Percentiles rank a stretch among this genome's conserved stretches.
Conservation (phyloP, 2,797 vertebrate species). For the Petrocephalus sullivani region DNA sequence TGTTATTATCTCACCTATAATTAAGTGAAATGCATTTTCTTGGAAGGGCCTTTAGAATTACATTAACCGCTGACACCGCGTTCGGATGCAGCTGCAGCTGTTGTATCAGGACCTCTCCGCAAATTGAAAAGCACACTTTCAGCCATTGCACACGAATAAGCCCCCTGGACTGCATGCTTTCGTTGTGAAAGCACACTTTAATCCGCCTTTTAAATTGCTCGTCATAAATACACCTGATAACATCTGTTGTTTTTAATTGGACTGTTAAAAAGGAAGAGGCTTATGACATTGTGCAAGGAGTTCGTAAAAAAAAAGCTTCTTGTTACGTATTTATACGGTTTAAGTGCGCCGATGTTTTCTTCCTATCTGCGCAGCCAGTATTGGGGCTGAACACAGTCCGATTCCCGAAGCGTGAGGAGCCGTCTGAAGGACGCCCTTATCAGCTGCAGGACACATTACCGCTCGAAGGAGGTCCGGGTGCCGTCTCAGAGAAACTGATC, state of each 20-base stretch:
- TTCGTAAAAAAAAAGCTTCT: slow-evolving; percentile 10
- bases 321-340: neutral
- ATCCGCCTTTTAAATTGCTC: neutral
- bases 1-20: slow-evolving; percentile 17
- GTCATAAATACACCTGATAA: slow-evolving; percentile 22
- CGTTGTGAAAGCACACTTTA: neutral
- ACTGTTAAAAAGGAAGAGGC: neutral
- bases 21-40: slow-evolving; percentile 12
- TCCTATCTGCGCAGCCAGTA: neutral
- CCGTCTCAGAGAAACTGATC: neutral
- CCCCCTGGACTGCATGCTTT: slow-evolving; percentile 2
- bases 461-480: neutral
- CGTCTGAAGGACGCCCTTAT: neutral
- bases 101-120: neutral
- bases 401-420: neutral
- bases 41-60: slow-evolving; percentile 1
- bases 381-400: neutral
- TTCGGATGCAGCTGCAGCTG: neutral
- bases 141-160: neutral
- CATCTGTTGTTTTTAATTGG: slow-evolving; percentile 20
- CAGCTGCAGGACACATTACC: neutral
- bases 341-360: slow-evolving; percentile 1
- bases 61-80: neutral
- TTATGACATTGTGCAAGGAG: neutral
- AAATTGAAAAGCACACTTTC: neutral